Percentiles rank a stretch among this genome's conserved stretches.
phyloP scores from a whole-genome alignment of 1,140 invertebrate genomes.

The Maniola jurtina region DNA sequence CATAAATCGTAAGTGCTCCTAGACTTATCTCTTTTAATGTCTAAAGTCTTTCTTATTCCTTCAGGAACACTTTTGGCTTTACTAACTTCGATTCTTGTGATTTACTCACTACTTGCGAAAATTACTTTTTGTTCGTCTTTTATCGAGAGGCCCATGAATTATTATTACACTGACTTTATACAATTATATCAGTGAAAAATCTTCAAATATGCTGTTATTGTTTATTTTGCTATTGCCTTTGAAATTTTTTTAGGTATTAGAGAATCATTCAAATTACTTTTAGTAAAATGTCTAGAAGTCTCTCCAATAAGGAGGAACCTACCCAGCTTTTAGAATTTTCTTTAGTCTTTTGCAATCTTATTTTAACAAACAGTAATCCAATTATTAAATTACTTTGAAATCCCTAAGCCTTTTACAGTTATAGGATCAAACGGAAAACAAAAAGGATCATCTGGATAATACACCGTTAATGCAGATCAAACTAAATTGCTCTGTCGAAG shows the following conservation, averaged over 20 bases:
- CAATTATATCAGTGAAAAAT: no score
- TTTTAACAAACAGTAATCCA: slow-evolving; percentile 1
- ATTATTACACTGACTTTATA: no score
- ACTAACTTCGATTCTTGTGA: neutral
- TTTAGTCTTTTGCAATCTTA: neutral
- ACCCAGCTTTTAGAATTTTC: no score
- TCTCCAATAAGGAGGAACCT: no score
- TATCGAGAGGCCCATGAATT: no score
- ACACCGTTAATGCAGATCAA: slow-evolving; percentile 18
- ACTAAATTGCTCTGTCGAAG: slow-evolving; percentile 7
- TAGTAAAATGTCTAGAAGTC: no score
- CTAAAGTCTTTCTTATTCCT: neutral
- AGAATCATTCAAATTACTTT: no score
- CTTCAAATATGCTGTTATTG: no score
- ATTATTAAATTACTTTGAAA: slow-evolving; percentile 10
- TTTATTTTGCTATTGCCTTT: no score
- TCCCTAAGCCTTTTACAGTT: slow-evolving; percentile 4
- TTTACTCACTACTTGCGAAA: neutral
- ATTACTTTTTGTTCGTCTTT: neutral
- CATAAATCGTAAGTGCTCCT: neutral
- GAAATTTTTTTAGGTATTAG: no score
- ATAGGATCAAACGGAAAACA: slow-evolving; percentile 14
- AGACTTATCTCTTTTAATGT: neutral
- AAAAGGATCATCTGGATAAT: slow-evolving; percentile 23
- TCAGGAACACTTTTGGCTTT: neutral